Evolutionary conservation across 2,888 invertebrate genomes (phyloP).

Genomic region (Heliconius erato): DNA sequence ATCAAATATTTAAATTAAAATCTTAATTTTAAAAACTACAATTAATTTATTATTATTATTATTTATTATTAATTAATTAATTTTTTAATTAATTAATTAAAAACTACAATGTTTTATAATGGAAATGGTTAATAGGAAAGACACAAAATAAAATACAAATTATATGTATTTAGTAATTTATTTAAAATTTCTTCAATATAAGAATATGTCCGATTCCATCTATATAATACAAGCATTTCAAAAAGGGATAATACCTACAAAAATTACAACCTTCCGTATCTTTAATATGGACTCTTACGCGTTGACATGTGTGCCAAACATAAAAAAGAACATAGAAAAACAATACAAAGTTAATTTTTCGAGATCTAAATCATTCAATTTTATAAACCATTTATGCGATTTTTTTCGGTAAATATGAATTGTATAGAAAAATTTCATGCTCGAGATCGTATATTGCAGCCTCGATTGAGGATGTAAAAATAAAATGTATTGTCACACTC

Average conservation of each 20-base stretch:
- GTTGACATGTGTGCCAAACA: background rate
- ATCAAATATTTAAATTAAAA: too few species aligned
- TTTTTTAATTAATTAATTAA: too few species aligned
- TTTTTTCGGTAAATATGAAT: background rate
- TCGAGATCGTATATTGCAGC: slow-evolving; percentile 51
- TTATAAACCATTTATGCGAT: background rate
- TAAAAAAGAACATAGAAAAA: slow-evolving; percentile 7
- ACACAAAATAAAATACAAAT: slow-evolving; percentile 61
- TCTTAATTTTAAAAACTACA: too few species aligned
- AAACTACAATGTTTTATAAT: too few species aligned
- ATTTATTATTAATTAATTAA: too few species aligned
- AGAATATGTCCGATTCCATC: slow-evolving; percentile 86
- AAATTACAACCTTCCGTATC: slow-evolving; percentile 80
- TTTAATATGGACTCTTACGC: slow-evolving; percentile 55
- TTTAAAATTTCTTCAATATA: slow-evolving; percentile 84
- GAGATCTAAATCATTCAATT: background rate
- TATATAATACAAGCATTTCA: slow-evolving; percentile 84
- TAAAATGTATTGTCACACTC: slow-evolving; percentile 53
- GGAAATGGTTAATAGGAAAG: background rate
- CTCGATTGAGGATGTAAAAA: slow-evolving; percentile 31
- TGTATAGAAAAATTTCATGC: slow-evolving; percentile 44
- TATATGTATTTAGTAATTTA: slow-evolving; percentile 75
- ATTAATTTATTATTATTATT: too few species aligned
- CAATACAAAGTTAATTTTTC: background rate
- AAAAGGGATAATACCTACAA: slow-evolving; percentile 83